Evolutionary conservation across 2,888 invertebrate species (phyloP).

Genomic region (Sycophila texana): DNA sequence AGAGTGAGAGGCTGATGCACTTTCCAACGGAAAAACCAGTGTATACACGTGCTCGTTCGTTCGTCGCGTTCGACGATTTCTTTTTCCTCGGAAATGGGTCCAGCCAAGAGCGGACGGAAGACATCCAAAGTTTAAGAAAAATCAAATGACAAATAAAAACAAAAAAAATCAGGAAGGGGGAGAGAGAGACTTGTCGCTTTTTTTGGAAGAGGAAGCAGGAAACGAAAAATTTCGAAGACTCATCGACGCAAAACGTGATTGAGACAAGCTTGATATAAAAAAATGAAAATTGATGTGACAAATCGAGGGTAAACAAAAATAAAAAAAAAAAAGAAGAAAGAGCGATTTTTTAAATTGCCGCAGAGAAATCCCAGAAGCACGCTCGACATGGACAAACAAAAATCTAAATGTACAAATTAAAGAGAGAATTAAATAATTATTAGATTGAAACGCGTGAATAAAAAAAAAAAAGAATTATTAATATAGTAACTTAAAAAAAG

Average conservation of each 20-base stretch:
- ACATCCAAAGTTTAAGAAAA: conserved; percentile 33
- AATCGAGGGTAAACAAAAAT: conserved; percentile 5
- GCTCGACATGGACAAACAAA: conserved; percentile 63
- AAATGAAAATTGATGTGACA: background rate
- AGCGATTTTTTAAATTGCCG: conserved; percentile 26
- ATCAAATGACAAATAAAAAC: conserved; percentile 25
- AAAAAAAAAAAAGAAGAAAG: conserved; percentile 45
- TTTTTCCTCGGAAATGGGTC: conserved; percentile 60
- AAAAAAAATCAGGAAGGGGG: conserved; percentile 1
- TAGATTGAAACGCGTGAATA: conserved; percentile 53
- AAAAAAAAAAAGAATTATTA: conserved; percentile 61
- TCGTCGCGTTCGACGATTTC: conserved; percentile 63
- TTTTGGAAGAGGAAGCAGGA: conserved; percentile 23
- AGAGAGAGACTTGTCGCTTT: conserved; percentile 37
- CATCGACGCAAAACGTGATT: conserved; percentile 36
- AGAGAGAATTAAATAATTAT: conserved; percentile 59
- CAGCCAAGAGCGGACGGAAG: background rate
- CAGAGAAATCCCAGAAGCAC: conserved; percentile 65
- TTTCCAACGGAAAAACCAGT: conserved; percentile 54
- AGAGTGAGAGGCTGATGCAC: conserved; percentile 50
- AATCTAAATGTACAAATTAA: conserved; percentile 72
- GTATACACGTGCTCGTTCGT: conserved; percentile 59
- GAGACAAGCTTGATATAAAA: background rate
- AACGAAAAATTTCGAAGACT: conserved; percentile 36
- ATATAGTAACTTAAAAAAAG: conserved; percentile 71